Evolutionary conservation across 64 coral and sea anemone species (phyloP), one percentile per base, ranked within the genome.

Genomic region (Actinia tenebrosa): DNA sequence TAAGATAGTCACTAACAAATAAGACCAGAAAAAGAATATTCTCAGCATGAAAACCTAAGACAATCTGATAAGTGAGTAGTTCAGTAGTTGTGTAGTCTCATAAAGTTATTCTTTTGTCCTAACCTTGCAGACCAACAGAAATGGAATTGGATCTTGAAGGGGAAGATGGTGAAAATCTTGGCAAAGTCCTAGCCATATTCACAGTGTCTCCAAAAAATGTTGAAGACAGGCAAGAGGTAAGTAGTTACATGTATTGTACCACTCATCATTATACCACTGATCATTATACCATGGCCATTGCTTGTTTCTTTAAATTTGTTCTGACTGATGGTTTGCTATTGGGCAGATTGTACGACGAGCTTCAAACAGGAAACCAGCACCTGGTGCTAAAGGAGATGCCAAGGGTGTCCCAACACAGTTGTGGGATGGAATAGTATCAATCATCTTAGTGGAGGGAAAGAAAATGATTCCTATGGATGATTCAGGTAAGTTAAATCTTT

Each of bases 381-480:
- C 93, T 20, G 89, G 83, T 60, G 90, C 86, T 50, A 95, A 92
- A 83, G 91, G 77, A 22, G 91, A 95, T 59, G 71, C 93, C 18
- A 26, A 90, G 16, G 88, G 91, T 53, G 89, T 89, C 63, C 91
- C 91, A n/a, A 68, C 84, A 14, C 94, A 96, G 27, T 61, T 96
- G 59, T 96, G 93, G 93, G 97, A 99, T 87, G 97, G 97, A 5
- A 3, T 99, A 20, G 93, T 99, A 50, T 93, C 93, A 54, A 88
- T 99, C 26, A 99, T 92, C 72, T 83, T 99, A 55, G 97, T 99
- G 11, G 97, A 99, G 75, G 97, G 97, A 45, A 90, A 93, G 55
- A 99, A 99, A 83, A 82, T 99, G 85, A 99, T 99, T 53, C 90
- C 97, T 17, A 99, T 99, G 97, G 93, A 99, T 91, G 97, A 99